phyloP scores from a whole-genome alignment of 2,797 vertebrate species.

The Catharus ustulatus region DNA sequence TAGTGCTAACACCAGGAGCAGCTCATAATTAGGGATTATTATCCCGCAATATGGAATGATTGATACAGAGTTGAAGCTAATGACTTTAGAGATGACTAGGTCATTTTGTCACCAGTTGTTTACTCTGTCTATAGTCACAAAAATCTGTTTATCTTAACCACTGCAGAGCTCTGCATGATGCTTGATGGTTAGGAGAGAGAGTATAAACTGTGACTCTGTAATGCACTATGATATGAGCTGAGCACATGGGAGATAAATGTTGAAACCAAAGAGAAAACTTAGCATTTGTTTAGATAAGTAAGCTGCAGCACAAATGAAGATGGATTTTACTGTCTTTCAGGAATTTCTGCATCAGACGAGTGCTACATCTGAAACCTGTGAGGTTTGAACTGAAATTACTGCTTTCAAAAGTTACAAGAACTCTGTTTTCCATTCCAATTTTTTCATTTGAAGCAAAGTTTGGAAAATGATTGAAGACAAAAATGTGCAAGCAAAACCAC shows the following conservation, averaged over 20 bases:
- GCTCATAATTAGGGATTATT: slow-evolving; percentile 50
- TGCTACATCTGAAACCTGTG: background rate
- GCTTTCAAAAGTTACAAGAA: background rate
- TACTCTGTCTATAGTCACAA: background rate
- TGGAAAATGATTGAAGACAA: background rate
- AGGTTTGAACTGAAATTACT: background rate
- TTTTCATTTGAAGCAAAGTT: background rate
- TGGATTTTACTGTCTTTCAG: background rate
- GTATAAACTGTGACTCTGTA: background rate
- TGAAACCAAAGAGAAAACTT: background rate
- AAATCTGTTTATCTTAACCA: background rate
- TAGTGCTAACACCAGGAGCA: background rate
- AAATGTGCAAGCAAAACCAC: background rate
- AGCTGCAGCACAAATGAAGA: background rate
- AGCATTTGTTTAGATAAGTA: background rate
- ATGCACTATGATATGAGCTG: background rate
- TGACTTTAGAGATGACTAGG: slow-evolving; percentile 13
- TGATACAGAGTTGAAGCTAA: slow-evolving; percentile 24
- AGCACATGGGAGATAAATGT: background rate
- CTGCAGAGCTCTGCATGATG: background rate
- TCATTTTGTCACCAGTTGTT: slow-evolving; percentile 25
- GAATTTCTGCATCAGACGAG: background rate
- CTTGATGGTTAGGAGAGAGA: background rate
- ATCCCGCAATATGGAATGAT: slow-evolving; percentile 25
- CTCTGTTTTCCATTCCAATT: background rate